Percentiles rank a stretch among this genome's conserved stretches.
phyloP scores from a whole-genome alignment of 2,888 invertebrate genomes.

The Xestia xanthographa region DNA sequence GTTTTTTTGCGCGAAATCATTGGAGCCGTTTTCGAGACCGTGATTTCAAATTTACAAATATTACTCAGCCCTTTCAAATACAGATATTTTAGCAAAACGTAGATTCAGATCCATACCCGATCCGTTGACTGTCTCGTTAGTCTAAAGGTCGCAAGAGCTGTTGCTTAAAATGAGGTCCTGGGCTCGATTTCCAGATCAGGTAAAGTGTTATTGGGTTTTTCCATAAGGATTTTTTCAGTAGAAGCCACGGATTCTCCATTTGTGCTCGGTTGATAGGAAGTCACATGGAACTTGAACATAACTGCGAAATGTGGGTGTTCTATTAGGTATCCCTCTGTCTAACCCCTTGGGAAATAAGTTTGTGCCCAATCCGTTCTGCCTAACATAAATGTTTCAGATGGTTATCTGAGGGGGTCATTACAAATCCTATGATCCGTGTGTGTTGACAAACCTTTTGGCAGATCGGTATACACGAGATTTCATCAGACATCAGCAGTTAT shows the following conservation, averaged over 20 bases:
- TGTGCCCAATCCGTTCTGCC: background rate
- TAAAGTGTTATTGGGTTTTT: background rate
- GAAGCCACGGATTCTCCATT: background rate
- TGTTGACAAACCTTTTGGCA: background rate
- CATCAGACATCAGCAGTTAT: conserved; percentile 1
- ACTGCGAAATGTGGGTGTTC: background rate
- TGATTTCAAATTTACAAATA: too few relatives aligned
- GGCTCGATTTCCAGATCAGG: too few relatives aligned
- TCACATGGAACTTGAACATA: background rate
- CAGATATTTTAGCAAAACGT: background rate
- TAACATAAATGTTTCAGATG: background rate
- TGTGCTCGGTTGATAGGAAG: background rate
- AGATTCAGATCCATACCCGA: background rate
- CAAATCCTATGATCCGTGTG: background rate
- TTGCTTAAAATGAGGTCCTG: too few relatives aligned
- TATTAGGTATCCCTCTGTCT: background rate
- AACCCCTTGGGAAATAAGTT: background rate
- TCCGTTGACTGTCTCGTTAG: too few relatives aligned
- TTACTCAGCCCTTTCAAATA: background rate
- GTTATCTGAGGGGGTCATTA: background rate
- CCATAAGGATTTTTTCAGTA: background rate
- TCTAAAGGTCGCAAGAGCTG: too few relatives aligned
- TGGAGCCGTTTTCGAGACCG: too few relatives aligned
- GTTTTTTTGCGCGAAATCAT: too few relatives aligned
- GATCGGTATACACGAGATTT: background rate